Evolutionary conservation across 1,140 invertebrate genomes (phyloP).

Genomic region (Ceratina calcarata): DNA sequence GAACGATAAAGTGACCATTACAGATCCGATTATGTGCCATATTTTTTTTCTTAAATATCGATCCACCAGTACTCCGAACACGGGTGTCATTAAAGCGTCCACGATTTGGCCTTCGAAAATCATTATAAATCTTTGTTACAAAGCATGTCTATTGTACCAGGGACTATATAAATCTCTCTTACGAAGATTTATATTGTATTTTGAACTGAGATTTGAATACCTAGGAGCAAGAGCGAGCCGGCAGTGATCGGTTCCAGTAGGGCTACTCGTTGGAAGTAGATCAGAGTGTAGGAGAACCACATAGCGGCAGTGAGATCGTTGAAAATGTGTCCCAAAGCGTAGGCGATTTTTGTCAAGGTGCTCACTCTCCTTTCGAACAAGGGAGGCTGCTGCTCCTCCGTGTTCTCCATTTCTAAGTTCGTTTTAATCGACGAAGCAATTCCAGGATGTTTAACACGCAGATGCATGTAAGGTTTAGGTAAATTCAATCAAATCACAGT

Average conservation of each 20-base stretch:
- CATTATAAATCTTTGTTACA: neutral
- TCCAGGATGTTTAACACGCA: neutral
- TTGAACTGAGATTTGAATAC: slow-evolving; percentile 70
- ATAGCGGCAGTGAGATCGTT: slow-evolving; percentile 95
- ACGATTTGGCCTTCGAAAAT: slow-evolving; percentile 86
- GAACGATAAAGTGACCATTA: slow-evolving; percentile 85
- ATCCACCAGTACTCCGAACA: slow-evolving; percentile 92
- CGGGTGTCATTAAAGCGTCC: slow-evolving; percentile 92
- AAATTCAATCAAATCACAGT: slow-evolving; percentile 3
- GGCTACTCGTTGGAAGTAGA: slow-evolving; percentile 91
- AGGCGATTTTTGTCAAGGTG: slow-evolving; percentile 83
- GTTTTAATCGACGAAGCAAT: neutral
- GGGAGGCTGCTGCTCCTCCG: slow-evolving; percentile 58
- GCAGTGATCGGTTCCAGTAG: slow-evolving; percentile 87
- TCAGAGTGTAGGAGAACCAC: slow-evolving; percentile 96
- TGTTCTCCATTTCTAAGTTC: slow-evolving; percentile 32
- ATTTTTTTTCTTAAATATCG: slow-evolving; percentile 87
- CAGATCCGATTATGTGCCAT: slow-evolving; percentile 92
- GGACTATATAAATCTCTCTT: neutral
- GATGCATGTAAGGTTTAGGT: neutral
- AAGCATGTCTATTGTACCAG: neutral
- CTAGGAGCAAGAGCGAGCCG: slow-evolving; percentile 89
- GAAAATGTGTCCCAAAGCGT: slow-evolving; percentile 92
- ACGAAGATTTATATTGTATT: neutral
- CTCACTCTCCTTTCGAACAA: slow-evolving; percentile 69